Evolutionary conservation across 2,797 vertebrate species (phyloP).

Genomic region (Cyclura pinguis): DNA sequence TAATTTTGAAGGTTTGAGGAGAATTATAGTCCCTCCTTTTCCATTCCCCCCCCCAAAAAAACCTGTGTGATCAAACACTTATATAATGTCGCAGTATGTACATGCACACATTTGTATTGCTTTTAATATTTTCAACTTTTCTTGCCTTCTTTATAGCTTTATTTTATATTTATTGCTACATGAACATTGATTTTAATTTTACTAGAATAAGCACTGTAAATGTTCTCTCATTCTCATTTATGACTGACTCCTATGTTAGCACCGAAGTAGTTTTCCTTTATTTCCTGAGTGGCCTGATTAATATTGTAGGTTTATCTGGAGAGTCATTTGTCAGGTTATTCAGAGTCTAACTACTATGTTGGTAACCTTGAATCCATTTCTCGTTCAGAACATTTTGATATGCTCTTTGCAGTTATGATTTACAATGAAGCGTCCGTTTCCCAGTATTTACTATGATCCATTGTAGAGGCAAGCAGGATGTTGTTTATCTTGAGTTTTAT

Average conservation of each 20-base stretch:
- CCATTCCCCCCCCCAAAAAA: too few species aligned
- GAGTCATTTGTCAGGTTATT: slow-evolving; percentile 67
- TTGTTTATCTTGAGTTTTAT: slow-evolving; percentile 1
- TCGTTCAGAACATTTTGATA: slow-evolving; percentile 59
- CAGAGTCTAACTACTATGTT: slow-evolving; percentile 61
- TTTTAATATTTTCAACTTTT: slow-evolving; percentile 61
- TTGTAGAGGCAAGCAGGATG: neutral
- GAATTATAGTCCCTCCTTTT: too few species aligned
- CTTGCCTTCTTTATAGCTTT: slow-evolving; percentile 48
- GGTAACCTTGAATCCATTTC: slow-evolving; percentile 66
- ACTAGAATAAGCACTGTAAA: slow-evolving; percentile 66
- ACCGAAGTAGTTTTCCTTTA: slow-evolving; percentile 54
- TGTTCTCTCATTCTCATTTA: slow-evolving; percentile 65
- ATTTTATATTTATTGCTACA: slow-evolving; percentile 63
- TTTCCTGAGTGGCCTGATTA: slow-evolving; percentile 62
- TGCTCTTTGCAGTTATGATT: slow-evolving; percentile 51
- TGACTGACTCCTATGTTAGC: slow-evolving; percentile 56
- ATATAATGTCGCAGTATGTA: slow-evolving; percentile 19
- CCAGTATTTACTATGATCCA: slow-evolving; percentile 56
- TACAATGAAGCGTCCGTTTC: slow-evolving; percentile 50
- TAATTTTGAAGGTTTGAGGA: too few species aligned
- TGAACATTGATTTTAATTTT: slow-evolving; percentile 70
- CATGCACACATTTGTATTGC: slow-evolving; percentile 46
- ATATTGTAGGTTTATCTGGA: slow-evolving; percentile 62
- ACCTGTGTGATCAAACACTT: slow-evolving; percentile 23